phyloP scores from a whole-genome alignment of 1,140 invertebrate genomes.

The Araneus ventricosus region DNA sequence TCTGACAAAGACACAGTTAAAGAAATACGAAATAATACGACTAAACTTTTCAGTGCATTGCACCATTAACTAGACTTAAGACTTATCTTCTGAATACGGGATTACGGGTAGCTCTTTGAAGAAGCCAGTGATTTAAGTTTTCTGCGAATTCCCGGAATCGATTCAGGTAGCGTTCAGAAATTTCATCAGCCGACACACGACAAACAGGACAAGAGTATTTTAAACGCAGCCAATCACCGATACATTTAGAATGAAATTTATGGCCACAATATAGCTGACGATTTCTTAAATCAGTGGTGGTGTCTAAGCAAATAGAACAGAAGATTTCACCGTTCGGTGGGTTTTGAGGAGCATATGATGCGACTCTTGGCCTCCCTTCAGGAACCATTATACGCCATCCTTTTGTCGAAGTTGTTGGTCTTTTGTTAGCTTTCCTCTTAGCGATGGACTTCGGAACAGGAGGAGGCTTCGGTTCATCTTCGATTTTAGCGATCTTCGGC shows the following conservation, averaged over 20 bases:
- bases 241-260: background rate
- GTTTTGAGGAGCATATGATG: background rate
- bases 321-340: background rate
- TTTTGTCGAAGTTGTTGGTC: background rate
- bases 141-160: background rate
- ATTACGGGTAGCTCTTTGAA: background rate
- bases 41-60: no score
- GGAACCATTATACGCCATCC: background rate
- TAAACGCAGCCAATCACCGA: background rate
- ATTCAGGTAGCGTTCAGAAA: background rate
- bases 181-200: background rate
- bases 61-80: background rate
- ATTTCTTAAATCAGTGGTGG: background rate
- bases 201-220: slow-evolving; percentile 19
- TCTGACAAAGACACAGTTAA: no score
- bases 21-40: no score
- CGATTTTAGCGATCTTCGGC: background rate
- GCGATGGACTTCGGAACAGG: background rate
- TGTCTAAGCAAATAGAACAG: slow-evolving; percentile 28
- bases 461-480: background rate
- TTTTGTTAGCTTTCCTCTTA: slow-evolving; percentile 11
- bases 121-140: background rate
- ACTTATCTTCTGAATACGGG: background rate
- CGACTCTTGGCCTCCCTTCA: background rate
- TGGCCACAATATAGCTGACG: slow-evolving; percentile 12